Percentiles rank a stretch among this genome's conserved stretches.
phyloP scores from a whole-genome alignment of 2,113 vertebrate genomes.

The Sceloporus undulatus region DNA sequence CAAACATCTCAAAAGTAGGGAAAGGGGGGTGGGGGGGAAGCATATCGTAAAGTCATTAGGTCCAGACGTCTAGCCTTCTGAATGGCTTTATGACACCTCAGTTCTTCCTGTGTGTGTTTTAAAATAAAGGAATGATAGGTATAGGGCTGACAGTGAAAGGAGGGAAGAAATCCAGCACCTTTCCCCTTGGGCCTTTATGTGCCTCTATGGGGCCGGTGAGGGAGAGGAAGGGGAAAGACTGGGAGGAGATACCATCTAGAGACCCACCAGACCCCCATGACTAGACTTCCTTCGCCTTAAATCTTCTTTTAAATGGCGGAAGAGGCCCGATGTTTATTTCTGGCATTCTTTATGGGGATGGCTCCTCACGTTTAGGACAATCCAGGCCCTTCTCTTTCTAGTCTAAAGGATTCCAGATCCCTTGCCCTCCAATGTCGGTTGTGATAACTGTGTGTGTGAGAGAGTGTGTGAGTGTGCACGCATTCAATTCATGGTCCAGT shows the following conservation, averaged over 20 bases:
- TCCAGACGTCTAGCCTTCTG: constrained; percentile 98
- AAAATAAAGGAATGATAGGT: constrained; percentile 86
- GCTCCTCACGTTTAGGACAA: constrained; percentile 62
- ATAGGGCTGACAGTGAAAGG: constrained; percentile 86
- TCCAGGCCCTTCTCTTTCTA: constrained; percentile 63
- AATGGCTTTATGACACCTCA: constrained; percentile 95
- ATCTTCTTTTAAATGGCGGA: constrained; percentile 40
- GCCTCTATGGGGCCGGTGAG: constrained; percentile 39
- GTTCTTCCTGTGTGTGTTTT: constrained; percentile 90
- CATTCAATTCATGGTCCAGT: background rate
- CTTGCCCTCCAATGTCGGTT: too few relatives aligned
- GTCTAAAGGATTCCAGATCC: background rate
- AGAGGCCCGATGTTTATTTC: constrained; percentile 67
- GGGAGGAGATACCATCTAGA: constrained; percentile 4
- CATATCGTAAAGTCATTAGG: constrained; percentile 97
- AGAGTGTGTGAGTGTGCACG: background rate
- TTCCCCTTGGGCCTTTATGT: constrained; percentile 71
- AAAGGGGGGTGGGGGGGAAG: constrained; percentile 41
- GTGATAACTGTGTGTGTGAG: constrained; percentile 49
- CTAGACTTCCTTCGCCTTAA: constrained; percentile 59
- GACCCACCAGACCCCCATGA: constrained; percentile 52
- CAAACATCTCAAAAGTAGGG: constrained; percentile 91
- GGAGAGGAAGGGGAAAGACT: background rate
- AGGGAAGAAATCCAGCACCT: constrained; percentile 84
- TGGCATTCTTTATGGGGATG: constrained; percentile 69